A percentile compares a stretch with the other conserved stretches of the same genome.
Evolutionary conservation across 2,888 invertebrate genomes (phyloP).

Genomic region (Halictus quadricinctus): DNA sequence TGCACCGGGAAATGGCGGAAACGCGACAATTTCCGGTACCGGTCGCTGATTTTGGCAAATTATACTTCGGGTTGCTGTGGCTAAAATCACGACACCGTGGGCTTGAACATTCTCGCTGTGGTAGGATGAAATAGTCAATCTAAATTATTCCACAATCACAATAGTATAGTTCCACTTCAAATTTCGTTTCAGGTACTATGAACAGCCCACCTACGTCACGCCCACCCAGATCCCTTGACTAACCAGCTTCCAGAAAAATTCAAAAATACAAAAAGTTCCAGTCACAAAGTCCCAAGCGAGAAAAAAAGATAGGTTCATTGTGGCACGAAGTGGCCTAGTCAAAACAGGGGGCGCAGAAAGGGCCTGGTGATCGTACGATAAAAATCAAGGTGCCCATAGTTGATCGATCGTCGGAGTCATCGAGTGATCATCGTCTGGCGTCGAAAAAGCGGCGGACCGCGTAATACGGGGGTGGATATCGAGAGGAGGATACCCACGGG

Average conservation of each 20-base stretch:
- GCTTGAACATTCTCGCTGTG: not conserved
- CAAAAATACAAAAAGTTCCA: not conserved
- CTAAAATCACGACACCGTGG: not conserved
- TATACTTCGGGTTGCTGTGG: not conserved
- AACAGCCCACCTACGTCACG: not conserved
- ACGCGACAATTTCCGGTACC: not conserved
- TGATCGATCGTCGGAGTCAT: constrained; percentile 74
- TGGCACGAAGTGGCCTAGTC: constrained; percentile 13
- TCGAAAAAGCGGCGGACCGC: constrained; percentile 39
- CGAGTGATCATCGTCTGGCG: constrained; percentile 60
- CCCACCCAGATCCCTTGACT: no score
- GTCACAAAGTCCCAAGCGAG: not conserved
- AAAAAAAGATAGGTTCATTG: not conserved
- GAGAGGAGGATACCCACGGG: constrained; percentile 70
- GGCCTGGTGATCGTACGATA: constrained; percentile 19
- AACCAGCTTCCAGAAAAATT: not conserved
- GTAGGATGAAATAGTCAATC: not conserved
- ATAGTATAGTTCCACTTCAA: no score
- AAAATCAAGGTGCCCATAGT: constrained; percentile 48
- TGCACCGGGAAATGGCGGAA: not conserved
- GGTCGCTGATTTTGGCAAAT: not conserved
- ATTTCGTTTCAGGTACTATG: no score
- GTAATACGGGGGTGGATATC: constrained; percentile 49
- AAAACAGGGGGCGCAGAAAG: constrained; percentile 35
- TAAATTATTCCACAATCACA: no score